phyloP scores from a whole-genome alignment of 2,888 invertebrate genomes.

The Camponotus fellah region DNA sequence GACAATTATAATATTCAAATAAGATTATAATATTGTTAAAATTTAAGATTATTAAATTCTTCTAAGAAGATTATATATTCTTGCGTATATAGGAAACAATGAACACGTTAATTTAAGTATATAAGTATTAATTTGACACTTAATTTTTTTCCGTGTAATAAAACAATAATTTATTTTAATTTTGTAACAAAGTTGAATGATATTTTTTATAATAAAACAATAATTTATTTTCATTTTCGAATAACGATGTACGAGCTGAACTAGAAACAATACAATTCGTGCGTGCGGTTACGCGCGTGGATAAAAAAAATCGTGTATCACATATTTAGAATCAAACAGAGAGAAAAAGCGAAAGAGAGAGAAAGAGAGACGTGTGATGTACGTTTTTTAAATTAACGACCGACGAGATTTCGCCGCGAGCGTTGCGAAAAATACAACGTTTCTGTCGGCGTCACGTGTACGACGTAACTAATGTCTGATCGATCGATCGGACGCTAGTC shows the following conservation, averaged over 20 bases:
- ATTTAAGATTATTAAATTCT: too few relatives aligned
- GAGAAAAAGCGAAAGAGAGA: not conserved
- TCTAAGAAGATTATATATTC: too few relatives aligned
- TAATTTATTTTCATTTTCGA: not conserved
- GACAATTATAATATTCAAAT: too few relatives aligned
- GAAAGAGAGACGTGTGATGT: not conserved
- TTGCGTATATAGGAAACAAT: too few relatives aligned
- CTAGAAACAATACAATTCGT: not conserved
- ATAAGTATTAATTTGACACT: too few relatives aligned
- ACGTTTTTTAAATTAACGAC: slow-evolving; percentile 47
- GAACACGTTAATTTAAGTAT: too few relatives aligned
- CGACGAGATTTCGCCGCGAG: slow-evolving; percentile 32
- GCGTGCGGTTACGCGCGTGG: not conserved
- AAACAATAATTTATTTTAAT: not conserved
- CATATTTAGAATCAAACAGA: not conserved
- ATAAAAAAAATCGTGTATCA: slow-evolving; percentile 1
- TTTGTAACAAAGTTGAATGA: too few relatives aligned
- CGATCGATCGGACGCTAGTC: slow-evolving; percentile 50
- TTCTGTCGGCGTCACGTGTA: slow-evolving; percentile 59
- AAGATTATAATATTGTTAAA: too few relatives aligned
- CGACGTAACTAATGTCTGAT: slow-evolving; percentile 63
- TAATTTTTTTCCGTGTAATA: too few relatives aligned
- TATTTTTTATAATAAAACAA: not conserved
- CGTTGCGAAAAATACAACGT: slow-evolving; percentile 55
- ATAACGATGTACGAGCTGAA: slow-evolving; percentile 1